Base-by-base conservation (phyloP, 2,888 invertebrate genomes). In the Caenorhabditis angaria region DNA sequence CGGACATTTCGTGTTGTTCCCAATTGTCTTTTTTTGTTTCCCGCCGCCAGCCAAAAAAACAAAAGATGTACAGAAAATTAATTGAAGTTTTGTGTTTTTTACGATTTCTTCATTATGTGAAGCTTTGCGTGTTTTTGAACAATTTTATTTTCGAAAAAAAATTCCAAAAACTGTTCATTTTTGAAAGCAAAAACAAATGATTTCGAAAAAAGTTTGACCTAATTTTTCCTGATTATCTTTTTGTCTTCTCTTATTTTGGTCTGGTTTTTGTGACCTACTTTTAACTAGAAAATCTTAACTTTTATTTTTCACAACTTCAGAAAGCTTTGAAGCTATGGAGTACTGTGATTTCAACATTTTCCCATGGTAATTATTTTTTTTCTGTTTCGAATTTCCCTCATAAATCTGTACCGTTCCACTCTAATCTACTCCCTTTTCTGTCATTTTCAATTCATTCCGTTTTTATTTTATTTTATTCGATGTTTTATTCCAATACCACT, bases 191-290 rank as follows among this genome's bases (percentile, higher is more conserved):
- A 53, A 53, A 10, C 53, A 53, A 6, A 24, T 53, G 12, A 53
- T 53, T 53, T 53, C 22, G 8, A 22, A 56, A 56, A 10, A 24
- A 53, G 53, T 27, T 56, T 20, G 35, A 56, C 35, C 56, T 27
- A 56, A 56, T 56, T 56, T 25, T 41, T 41, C 41, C 41, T 41
- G 41, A 41, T 41, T 41, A 41, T 41, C 41, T 41, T 41, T 41
- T 41, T n/a, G n/a, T 41, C 18, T 41, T 41, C 32, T 32, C 32
- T 32, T 12, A 32, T 41, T 41, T 41, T 41, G 14, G 10, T 41
- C 18, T 41, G 41, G 10, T 14, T 41, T 14, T 41, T 41, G 10
- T 14, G 5, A n/a, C n/a, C n/a, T n/a, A n/a, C n/a, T n/a, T n/a
- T n/a, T n/a, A n/a, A n/a, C n/a, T n/a, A n/a, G n/a, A n/a, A n/a